Base-by-base conservation (phyloP, 2,888 invertebrate species). In the Leuctra nigra region DNA sequence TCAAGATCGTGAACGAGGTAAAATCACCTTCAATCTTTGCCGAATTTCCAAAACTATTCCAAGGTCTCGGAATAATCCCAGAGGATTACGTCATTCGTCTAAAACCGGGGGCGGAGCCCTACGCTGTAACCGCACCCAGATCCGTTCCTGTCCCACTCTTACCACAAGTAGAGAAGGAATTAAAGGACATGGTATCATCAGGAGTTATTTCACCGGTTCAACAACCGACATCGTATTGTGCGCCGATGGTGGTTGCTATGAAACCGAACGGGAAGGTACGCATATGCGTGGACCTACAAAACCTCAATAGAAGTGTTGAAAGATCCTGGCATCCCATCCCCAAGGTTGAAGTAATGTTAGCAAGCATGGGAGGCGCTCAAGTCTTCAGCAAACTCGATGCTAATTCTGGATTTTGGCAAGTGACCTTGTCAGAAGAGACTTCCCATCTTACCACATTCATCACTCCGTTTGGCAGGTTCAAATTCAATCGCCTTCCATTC, bases 391-490 rank as follows among this genome's bases (percentile, higher is more conserved):
- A 59, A 24, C 23, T 59, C 1, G 58, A 60, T 25, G 36, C 52
- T n/a, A 47, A 47, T 29, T 35, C 56, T 23, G 48, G 50, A n/a
- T 4, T 58, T 58, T 22, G 39, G 13, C 55, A 58, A 14, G 44
- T 59, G 22, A 16, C 7, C 13, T 54, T 59, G 1, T 54, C 56
- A 16, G 41, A 47, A 2, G 23, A 23, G 11, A 52, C 53, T 2
- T 23, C 41, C 35, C 11, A 35, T n/a, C 16, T 58, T 2, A 55
- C 58, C 41, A 55, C 55, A 2, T 47, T 59, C 33, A 22, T 25
- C n/a, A 59, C 56, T 11, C 57, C 57, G 24, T 59, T 29, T 24
- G 59, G 59, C 23, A 6, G 61, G 18, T 61, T 36, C 24, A 16
- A 22, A 2, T 61, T 25, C 33, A 48, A 38, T 24, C 29, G 61